Evolutionary conservation across 2,888 invertebrate species (phyloP).

Genomic region (Carpatolechia fugitivella): DNA sequence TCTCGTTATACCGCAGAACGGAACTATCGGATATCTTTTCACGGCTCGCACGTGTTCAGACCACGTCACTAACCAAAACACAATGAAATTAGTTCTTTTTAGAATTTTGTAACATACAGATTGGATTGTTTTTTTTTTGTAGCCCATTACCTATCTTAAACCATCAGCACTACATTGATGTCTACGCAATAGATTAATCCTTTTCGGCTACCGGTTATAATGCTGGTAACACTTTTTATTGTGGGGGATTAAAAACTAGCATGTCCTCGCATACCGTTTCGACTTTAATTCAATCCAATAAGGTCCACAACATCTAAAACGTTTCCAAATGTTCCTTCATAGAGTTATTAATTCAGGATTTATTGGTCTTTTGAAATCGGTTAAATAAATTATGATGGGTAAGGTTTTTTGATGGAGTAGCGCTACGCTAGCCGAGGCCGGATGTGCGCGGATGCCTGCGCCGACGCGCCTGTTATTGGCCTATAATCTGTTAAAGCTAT

Average conservation of each 20-base stretch:
- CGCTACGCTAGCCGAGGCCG: constrained; percentile 27
- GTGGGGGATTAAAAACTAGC: constrained; percentile 43
- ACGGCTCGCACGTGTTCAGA: not conserved
- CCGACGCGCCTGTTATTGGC: not conserved
- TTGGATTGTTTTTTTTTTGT: not conserved
- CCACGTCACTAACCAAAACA: not conserved
- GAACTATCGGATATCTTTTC: not conserved
- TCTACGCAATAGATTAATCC: constrained; percentile 63
- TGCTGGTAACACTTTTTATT: constrained; percentile 51
- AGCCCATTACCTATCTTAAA: constrained; percentile 14
- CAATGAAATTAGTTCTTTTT: not conserved
- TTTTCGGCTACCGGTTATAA: constrained; percentile 69
- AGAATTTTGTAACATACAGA: too few relatives aligned
- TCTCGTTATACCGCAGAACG: not conserved
- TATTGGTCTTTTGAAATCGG: constrained; percentile 53
- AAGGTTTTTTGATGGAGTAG: constrained; percentile 29
- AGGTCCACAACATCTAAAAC: constrained; percentile 17
- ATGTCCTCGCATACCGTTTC: not conserved
- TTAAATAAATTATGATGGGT: constrained; percentile 46
- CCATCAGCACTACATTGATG: constrained; percentile 57
- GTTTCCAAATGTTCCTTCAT: constrained; percentile 37
- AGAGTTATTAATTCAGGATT: constrained; percentile 65
- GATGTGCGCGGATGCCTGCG: constrained; percentile 29
- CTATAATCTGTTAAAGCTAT: not conserved
- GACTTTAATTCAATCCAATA: constrained; percentile 11